phyloP scores from a whole-genome alignment of 1,140 invertebrate species.

The Drosophila yakuba region DNA sequence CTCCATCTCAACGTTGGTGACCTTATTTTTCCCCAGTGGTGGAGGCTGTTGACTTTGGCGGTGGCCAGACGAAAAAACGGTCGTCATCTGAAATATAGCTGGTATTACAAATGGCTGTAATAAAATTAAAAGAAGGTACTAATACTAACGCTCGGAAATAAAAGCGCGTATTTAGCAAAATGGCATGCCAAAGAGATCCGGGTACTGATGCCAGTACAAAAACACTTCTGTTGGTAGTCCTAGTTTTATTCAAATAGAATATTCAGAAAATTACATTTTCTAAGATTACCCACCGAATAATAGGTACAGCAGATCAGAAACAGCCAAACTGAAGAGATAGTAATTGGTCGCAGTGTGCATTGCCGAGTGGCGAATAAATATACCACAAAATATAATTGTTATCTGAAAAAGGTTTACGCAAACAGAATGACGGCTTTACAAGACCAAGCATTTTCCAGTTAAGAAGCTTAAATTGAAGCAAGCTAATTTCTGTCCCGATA shows the following conservation, averaged over 20 bases:
- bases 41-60: too few relatives aligned
- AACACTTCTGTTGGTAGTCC: slow-evolving; percentile 95
- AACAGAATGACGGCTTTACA: not conserved
- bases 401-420: slow-evolving; percentile 85
- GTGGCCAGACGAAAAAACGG: too few relatives aligned
- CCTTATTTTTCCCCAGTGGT: too few relatives aligned
- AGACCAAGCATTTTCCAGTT: not conserved
- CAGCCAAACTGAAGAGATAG: slow-evolving; percentile 94
- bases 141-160: slow-evolving; percentile 93
- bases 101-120: not conserved
- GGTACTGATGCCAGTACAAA: slow-evolving; percentile 97
- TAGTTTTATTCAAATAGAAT: slow-evolving; percentile 70
- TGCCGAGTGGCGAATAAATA: too few relatives aligned
- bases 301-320: slow-evolving; percentile 91
- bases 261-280: not conserved
- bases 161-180: slow-evolving; percentile 94
- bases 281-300: slow-evolving; percentile 88
- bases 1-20: too few relatives aligned
- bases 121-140: too few relatives aligned
- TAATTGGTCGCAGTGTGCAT: slow-evolving; percentile 96
- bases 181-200: slow-evolving; percentile 92
- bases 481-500: too few relatives aligned
- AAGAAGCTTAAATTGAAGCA: not conserved
- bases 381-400: slow-evolving; percentile 90
- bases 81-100: slow-evolving; percentile 86